Evolutionary conservation across 2,797 vertebrate genomes (phyloP).

Genomic region (Molothrus ater): DNA sequence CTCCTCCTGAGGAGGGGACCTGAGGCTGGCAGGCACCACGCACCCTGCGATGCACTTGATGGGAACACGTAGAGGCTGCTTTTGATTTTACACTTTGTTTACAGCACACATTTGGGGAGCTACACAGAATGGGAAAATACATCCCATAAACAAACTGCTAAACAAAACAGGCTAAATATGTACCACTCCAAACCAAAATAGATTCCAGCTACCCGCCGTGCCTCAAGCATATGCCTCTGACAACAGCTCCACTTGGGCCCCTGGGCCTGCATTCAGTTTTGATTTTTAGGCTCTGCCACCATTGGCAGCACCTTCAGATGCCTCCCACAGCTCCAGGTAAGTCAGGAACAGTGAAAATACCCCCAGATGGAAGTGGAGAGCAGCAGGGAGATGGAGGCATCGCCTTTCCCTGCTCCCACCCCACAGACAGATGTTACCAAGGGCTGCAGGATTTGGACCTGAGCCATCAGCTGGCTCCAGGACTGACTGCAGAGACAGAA

Average conservation of each 20-base stretch:
- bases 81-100: conserved; percentile 52
- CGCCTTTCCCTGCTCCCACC: neutral
- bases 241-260: neutral
- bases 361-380: neutral
- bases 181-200: conserved; percentile 41
- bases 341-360: neutral
- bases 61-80: neutral
- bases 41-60: neutral
- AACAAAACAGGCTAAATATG: conserved; percentile 45
- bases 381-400: neutral
- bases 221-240: conserved; percentile 41
- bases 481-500: neutral
- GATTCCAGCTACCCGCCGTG: neutral
- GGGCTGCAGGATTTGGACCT: neutral
- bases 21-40: neutral
- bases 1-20: neutral
- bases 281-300: neutral
- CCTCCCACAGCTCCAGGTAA: neutral
- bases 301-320: neutral
- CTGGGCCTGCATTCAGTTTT: neutral
- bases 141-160: conserved; percentile 61
- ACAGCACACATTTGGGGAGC: conserved; percentile 33
- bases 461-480: neutral
- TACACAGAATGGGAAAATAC: conserved; percentile 39
- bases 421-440: neutral